Percentiles rank a stretch among this genome's conserved stretches.
Evolutionary conservation across 2,797 vertebrate species (phyloP).

Genomic region (Geotrypetes seraphini): DNA sequence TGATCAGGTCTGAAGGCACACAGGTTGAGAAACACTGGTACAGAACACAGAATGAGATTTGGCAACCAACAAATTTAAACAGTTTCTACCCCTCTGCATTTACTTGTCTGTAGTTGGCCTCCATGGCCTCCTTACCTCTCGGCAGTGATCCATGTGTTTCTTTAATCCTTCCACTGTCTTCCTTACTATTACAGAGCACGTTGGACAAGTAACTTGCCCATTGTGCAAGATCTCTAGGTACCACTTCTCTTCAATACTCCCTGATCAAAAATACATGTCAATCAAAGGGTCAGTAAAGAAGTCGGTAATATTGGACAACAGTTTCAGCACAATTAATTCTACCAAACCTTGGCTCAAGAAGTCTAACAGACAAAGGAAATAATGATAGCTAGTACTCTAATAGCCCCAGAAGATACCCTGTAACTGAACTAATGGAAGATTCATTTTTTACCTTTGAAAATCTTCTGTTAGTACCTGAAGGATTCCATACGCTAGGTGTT

Average conservation of each 20-base stretch:
- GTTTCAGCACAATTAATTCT: background rate
- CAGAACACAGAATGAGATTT: too few relatives aligned
- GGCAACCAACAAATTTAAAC: too few relatives aligned
- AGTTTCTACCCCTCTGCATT: too few relatives aligned
- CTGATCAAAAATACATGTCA: conserved; percentile 41
- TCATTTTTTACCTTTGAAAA: too few relatives aligned
- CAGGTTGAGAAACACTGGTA: too few relatives aligned
- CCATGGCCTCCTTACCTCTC: too few relatives aligned
- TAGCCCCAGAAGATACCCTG: background rate
- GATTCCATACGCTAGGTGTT: too few relatives aligned
- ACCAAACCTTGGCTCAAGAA: background rate
- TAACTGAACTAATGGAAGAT: rapidly evolving
- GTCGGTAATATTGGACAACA: too few relatives aligned
- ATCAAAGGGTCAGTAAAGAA: background rate
- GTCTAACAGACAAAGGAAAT: background rate
- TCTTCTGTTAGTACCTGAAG: too few relatives aligned
- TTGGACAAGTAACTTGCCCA: conserved; percentile 80
- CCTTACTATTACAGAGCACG: conserved; percentile 81
- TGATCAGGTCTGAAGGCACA: too few relatives aligned
- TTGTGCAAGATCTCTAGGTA: conserved; percentile 80
- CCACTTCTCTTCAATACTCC: conserved; percentile 83
- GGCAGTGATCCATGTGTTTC: conserved; percentile 86
- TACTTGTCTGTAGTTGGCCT: too few relatives aligned
- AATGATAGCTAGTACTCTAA: background rate
- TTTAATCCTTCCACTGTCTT: conserved; percentile 91